A percentile compares a stretch with the other conserved stretches of the same genome.
These are phyloP conservation scores for Diceros bicornis DNA, from an alignment of 2,797 vertebrate genomes.

Conservation along the genomic window DNA sequence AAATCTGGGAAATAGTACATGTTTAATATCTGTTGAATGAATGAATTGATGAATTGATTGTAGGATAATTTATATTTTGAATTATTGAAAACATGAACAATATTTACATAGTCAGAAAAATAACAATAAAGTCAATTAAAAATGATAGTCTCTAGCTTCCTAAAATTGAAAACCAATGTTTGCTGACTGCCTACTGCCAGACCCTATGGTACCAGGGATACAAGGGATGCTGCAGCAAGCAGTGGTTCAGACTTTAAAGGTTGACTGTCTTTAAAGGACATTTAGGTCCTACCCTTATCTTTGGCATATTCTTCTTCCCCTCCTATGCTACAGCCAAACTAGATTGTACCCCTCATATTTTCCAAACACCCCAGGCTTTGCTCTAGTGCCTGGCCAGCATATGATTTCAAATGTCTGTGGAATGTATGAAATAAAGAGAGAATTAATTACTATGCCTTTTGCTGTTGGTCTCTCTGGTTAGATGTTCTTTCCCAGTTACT, in stretches of 20 bases:
- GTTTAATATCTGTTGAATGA: background rate
- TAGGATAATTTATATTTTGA: background rate
- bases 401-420: background rate
- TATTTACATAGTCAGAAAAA: conserved; percentile 25
- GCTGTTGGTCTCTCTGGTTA: background rate
- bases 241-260: background rate
- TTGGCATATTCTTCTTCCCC: background rate
- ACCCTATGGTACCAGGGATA: background rate
- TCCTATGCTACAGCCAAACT: background rate
- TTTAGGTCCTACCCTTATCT: background rate
- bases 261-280: too few species aligned
- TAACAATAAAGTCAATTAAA: conserved; percentile 17
- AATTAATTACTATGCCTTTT: background rate
- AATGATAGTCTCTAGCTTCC: background rate
- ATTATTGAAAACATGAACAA: background rate
- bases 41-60: background rate
- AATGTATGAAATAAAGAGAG: background rate
- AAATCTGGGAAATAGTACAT: background rate
- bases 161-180: background rate
- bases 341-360: background rate
- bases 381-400: background rate
- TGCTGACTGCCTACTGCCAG: background rate
- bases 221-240: background rate
- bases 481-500: background rate
- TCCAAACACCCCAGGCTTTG: background rate